A percentile compares a stretch with the other conserved stretches of the same genome.
phyloP scores from a whole-genome alignment of 2,797 vertebrate species.

The Enteromius afrohamiltoni region DNA sequence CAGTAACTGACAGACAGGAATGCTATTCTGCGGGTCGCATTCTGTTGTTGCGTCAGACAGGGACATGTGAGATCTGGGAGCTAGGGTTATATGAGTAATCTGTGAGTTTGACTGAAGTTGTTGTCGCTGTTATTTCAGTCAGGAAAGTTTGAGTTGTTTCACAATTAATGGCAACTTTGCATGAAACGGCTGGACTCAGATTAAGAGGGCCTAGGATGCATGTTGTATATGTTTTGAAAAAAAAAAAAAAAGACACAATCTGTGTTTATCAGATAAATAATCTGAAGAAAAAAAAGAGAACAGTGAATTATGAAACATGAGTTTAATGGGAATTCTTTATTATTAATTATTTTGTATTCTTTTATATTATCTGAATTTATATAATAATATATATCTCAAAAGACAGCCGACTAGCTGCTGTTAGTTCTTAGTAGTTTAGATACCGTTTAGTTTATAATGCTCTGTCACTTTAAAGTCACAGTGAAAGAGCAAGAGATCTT shows the following conservation, averaged over 20 bases:
- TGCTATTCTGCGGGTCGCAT: not conserved
- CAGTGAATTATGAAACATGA: not conserved
- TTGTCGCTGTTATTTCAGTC: conserved; percentile 1
- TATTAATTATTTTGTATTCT: not conserved
- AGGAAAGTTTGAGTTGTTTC: conserved; percentile 19
- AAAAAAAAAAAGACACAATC: not conserved
- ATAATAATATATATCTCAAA: not conserved
- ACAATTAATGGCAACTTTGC: conserved; percentile 14
- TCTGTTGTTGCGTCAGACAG: conserved; percentile 2
- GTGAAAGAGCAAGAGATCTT: not conserved
- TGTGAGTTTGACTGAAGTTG: not conserved
- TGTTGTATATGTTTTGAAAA: conserved; percentile 21
- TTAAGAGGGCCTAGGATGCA: conserved; percentile 23
- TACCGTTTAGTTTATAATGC: too few relatives aligned
- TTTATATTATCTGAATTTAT: not conserved
- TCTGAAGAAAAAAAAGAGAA: not conserved
- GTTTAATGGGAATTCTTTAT: not conserved
- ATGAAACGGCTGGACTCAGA: not conserved
- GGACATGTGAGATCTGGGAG: conserved; percentile 11
- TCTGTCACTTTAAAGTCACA: not conserved
- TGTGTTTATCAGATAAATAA: not conserved
- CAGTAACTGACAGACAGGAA: conserved; percentile 24
- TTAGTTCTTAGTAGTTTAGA: not conserved
- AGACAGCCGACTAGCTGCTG: too few relatives aligned
- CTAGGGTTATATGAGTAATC: too few relatives aligned